These are phyloP conservation scores for Paramormyrops kingsleyae DNA, from an alignment of 2,113 vertebrate genomes.

Conservation along the genomic window DNA sequence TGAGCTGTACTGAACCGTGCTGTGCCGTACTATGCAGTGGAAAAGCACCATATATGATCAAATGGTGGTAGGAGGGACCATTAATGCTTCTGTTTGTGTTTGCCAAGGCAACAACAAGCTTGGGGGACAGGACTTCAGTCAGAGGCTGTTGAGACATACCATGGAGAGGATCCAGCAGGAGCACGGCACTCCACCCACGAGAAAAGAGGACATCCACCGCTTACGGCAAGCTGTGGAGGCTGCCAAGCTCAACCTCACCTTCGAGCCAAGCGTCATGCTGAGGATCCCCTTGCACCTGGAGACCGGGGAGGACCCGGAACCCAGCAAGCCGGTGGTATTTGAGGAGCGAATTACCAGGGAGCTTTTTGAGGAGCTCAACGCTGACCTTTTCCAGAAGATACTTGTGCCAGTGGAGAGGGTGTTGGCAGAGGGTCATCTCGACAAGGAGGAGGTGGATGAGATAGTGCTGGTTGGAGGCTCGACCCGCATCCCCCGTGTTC, in stretches of 20 bases:
- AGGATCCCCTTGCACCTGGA: conserved; percentile 62
- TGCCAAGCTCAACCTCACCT: conserved; percentile 85
- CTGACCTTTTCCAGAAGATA: conserved; percentile 93
- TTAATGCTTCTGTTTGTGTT: conserved; percentile 19
- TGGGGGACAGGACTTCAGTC: conserved; percentile 96
- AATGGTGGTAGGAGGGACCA: background rate
- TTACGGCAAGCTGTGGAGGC: conserved; percentile 84
- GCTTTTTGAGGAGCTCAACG: conserved; percentile 82
- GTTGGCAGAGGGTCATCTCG: conserved; percentile 73
- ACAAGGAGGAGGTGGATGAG: conserved; percentile 80
- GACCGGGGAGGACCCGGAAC: background rate
- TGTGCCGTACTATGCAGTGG: no score
- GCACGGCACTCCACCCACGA: conserved; percentile 66
- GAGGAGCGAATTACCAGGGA: conserved; percentile 66
- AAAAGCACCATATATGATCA: no score
- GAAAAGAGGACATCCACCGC: conserved; percentile 83
- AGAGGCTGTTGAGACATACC: conserved; percentile 78
- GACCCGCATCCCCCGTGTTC: conserved; percentile 86
- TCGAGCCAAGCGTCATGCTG: conserved; percentile 56
- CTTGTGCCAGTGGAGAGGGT: conserved; percentile 80
- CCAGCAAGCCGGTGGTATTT: conserved; percentile 57
- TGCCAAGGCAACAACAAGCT: conserved; percentile 88
- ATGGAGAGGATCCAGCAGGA: conserved; percentile 64
- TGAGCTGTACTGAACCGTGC: no score
- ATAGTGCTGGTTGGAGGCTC: conserved; percentile 93